Conservation (phyloP, 2,113 vertebrate species). For the Gallinago paraguaiae region DNA sequence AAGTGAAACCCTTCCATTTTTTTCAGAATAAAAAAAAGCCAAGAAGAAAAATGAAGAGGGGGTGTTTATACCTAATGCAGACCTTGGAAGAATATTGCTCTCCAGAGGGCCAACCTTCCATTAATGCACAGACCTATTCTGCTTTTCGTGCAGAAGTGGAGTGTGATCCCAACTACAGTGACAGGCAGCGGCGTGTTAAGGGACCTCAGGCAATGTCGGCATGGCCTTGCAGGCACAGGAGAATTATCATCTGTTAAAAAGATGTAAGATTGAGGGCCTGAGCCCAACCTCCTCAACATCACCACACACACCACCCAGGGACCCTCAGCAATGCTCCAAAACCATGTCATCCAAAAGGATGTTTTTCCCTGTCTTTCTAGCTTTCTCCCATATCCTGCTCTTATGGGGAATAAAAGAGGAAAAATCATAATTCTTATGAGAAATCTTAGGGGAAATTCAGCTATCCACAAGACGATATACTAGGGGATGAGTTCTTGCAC, state of each 20-base stretch:
- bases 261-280: neutral
- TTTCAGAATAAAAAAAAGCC: neutral
- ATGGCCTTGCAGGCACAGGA: neutral
- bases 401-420: neutral
- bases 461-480: neutral
- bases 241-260: neutral
- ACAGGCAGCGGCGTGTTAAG: neutral
- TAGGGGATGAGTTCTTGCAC: neutral
- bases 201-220: neutral
- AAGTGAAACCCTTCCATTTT: neutral
- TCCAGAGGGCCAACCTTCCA: neutral
- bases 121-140: neutral
- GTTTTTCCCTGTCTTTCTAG: neutral
- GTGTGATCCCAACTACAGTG: neutral
- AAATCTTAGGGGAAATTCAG: neutral
- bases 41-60: neutral
- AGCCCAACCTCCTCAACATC: neutral
- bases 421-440: neutral
- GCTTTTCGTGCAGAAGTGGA: neutral
- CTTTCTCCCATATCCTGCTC: neutral
- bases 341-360: neutral
- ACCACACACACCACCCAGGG: neutral
- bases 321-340: neutral
- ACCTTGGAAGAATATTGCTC: neutral
- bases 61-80: neutral